phyloP scores from a whole-genome alignment of 2,797 vertebrate species.

The Morelia viridis region DNA sequence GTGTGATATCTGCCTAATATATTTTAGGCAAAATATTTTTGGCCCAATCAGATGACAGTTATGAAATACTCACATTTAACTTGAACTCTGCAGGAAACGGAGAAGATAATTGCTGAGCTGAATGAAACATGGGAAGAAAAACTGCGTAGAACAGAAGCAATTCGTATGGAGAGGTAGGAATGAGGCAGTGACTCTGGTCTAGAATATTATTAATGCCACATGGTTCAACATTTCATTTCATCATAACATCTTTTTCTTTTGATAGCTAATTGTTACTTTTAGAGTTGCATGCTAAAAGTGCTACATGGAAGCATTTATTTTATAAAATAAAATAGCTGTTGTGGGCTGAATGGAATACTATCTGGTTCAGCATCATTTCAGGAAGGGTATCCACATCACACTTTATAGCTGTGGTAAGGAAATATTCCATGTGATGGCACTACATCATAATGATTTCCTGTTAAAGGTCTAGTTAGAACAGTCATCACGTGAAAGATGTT shows the following conservation, averaged over 20 bases:
- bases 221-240: not conserved
- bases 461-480: not conserved
- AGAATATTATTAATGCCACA: not conserved
- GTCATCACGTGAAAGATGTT: not conserved
- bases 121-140: conserved; percentile 99
- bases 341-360: not conserved
- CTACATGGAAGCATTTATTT: not conserved
- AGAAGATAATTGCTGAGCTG: conserved; percentile 98
- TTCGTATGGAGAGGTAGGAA: conserved; percentile 92
- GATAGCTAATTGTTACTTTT: not conserved
- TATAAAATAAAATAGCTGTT: not conserved
- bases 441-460: not conserved
- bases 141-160: conserved; percentile 91
- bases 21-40: not conserved
- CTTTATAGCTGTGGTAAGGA: not conserved
- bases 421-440: not conserved
- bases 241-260: not conserved
- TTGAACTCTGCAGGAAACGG: conserved; percentile 82
- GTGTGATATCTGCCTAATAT: not conserved
- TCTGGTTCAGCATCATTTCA: not conserved
- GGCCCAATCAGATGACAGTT: not conserved
- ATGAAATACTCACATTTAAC: not conserved
- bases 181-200: accelerated
- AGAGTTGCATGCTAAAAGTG: not conserved
- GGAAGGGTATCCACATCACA: not conserved